These are phyloP conservation scores for Ctenosaura bakeri DNA, from an alignment of 2,797 vertebrate species.

Conservation along the genomic window DNA sequence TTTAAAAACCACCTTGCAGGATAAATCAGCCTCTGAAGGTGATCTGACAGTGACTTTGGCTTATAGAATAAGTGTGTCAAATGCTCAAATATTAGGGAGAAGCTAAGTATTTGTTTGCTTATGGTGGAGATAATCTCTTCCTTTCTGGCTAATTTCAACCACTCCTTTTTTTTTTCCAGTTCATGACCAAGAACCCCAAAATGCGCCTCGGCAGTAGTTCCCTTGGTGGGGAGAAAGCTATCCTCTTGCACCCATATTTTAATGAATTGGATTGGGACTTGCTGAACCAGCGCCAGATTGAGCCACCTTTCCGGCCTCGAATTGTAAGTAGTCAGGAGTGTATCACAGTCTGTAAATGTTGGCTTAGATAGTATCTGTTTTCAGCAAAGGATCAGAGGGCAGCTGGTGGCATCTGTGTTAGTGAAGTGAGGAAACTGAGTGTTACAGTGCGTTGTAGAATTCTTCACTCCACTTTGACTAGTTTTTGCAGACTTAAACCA, in stretches of 20 bases:
- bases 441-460: too few relatives aligned
- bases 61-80: too few relatives aligned
- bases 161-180: slow-evolving; percentile 79
- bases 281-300: slow-evolving; percentile 89
- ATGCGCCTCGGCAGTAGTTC: slow-evolving; percentile 90
- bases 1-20: not conserved
- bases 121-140: not conserved
- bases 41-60: not conserved
- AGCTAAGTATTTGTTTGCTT: slow-evolving; percentile 19
- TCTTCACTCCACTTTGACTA: too few relatives aligned
- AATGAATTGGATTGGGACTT: slow-evolving; percentile 91
- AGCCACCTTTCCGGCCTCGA: slow-evolving; percentile 95
- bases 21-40: not conserved
- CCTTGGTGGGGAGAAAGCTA: slow-evolving; percentile 88
- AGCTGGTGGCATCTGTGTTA: too few relatives aligned
- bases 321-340: slow-evolving; percentile 86
- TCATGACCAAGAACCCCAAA: slow-evolving; percentile 94
- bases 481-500: too few relatives aligned
- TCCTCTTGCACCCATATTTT: slow-evolving; percentile 91
- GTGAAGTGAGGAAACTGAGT: too few relatives aligned
- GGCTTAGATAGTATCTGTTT: not conserved
- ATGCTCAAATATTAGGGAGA: slow-evolving; percentile 26
- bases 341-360: not conserved
- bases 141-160: not conserved
- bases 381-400: too few relatives aligned